These are phyloP conservation scores for Lordiphosa mommai DNA, from an alignment of 1,140 invertebrate species.

Conservation along the genomic window DNA sequence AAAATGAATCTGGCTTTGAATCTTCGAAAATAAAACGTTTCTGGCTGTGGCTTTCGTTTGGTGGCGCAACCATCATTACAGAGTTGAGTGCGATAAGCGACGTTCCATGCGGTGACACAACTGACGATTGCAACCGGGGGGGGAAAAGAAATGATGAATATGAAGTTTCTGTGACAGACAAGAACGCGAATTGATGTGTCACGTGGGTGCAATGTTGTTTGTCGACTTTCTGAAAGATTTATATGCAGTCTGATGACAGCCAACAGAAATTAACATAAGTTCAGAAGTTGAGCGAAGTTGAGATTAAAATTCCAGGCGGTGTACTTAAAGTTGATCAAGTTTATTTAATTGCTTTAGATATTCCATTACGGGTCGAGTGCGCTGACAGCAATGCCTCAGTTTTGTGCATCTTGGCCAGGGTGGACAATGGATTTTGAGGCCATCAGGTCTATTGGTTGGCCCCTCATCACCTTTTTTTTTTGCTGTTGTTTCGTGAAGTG, in stretches of 20 bases:
- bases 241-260: constrained; percentile 56
- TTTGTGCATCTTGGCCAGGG: constrained; percentile 12
- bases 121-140: constrained; percentile 73
- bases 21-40: constrained; percentile 3
- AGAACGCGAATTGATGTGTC: constrained; percentile 72
- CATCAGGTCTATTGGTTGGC: neutral
- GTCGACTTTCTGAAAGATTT: constrained; percentile 75
- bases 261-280: constrained; percentile 60
- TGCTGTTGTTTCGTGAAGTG: too few relatives aligned
- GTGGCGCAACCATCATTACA: constrained; percentile 60
- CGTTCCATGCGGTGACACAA: constrained; percentile 67
- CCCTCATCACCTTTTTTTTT: too few relatives aligned
- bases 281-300: neutral
- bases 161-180: constrained; percentile 1
- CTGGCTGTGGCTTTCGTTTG: constrained; percentile 3
- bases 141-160: constrained; percentile 57
- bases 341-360: neutral
- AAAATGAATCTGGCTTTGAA: neutral
- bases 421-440: constrained; percentile 2
- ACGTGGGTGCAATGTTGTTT: constrained; percentile 59
- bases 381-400: constrained; percentile 4
- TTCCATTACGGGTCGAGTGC: too few relatives aligned
- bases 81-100: constrained; percentile 72
- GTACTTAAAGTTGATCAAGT: constrained; percentile 33
- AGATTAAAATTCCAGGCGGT: constrained; percentile 27